Evolutionary conservation across 2,888 invertebrate species (phyloP).

Genomic region (Steinernema hermaphroditum): DNA sequence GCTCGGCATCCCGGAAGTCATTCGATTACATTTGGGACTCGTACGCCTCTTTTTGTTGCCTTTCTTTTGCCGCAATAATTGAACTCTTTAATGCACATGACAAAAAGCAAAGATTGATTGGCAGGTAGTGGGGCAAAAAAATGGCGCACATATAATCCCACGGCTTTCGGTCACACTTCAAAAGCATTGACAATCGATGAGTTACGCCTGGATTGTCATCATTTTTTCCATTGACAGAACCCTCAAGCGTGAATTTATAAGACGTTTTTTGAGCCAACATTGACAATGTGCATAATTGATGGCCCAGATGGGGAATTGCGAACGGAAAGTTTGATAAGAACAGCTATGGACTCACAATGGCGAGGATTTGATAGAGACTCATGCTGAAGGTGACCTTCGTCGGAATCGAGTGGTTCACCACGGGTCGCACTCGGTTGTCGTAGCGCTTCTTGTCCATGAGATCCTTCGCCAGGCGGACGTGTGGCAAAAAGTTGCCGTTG

Average conservation of each 20-base stretch:
- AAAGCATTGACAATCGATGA: too few species aligned
- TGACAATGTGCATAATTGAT: background rate
- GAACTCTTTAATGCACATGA: too few species aligned
- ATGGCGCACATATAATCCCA: too few species aligned
- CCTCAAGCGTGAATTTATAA: background rate
- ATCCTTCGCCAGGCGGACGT: conserved; percentile 64
- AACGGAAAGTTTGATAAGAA: conserved; percentile 14
- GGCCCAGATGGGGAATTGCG: background rate
- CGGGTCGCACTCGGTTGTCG: conserved; percentile 61
- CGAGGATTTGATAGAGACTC: conserved; percentile 64
- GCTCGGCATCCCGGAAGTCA: too few species aligned
- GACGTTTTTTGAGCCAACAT: conserved; percentile 21
- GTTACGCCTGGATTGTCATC: background rate
- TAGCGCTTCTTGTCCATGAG: conserved; percentile 61
- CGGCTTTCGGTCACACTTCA: too few species aligned
- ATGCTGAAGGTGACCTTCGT: conserved; percentile 62
- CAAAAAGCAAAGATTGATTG: too few species aligned
- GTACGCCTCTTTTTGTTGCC: too few species aligned
- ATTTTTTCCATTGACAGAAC: too few species aligned
- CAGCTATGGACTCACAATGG: conserved; percentile 51
- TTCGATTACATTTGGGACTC: too few species aligned
- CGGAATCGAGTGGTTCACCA: conserved; percentile 56
- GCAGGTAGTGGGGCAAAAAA: too few species aligned
- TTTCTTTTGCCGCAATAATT: too few species aligned
- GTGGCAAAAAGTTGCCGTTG: conserved; percentile 63